Base-by-base conservation (phyloP, 2,888 invertebrate species). In the Drosophila mayaguana region DNA sequence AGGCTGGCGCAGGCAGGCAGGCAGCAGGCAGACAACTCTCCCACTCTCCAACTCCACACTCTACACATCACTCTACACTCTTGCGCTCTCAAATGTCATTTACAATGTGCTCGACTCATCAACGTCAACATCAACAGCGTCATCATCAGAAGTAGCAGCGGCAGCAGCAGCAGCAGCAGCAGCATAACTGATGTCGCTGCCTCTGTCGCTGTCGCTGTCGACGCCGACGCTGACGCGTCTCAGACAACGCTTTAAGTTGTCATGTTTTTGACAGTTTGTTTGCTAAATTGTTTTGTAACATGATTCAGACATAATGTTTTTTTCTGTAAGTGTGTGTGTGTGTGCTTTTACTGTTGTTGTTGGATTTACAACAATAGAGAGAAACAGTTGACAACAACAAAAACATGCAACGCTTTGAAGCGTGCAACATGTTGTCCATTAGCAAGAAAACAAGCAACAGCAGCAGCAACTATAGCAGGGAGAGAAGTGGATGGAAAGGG, bases 211-310 rank as follows among this genome's bases (percentile, higher is more conserved):
- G 61, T 28, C 25, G 8, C 63, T 25, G 66, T 14, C 63, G 20
- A 36, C 20, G 72, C 22, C 46, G n/a, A n/a, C 11, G 79, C 57
- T 61, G 38, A 46, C 68, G 68, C 78, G 78, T 86, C 83, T 75
- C 75, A 55, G 71, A 75, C 84, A 83, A 77, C 87, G 85, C 85
- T 82, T 84, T 80, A 81, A 85, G 88, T 83, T 90, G 90, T 90
- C 90, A 90, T 90, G 90, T 90, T 90, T 91, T 86, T 88, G 90
- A 90, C 90, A 90, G 89, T 90, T 91, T 90, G 89, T 89, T 88
- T 91, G 91, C 90, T 90, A 90, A 90, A 90, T 90, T 90, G 86
- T 90, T 81, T 86, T 88, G 83, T 81, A 84, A 90, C 87, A 90
- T 90, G 91, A 81, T 88, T 88, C 81, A 85, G 89, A 90, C 88